Percentiles rank a stretch among this genome's conserved stretches.
Evolutionary conservation across 2,113 vertebrate species (phyloP).

Genomic region (Nannobrachium achirus): DNA sequence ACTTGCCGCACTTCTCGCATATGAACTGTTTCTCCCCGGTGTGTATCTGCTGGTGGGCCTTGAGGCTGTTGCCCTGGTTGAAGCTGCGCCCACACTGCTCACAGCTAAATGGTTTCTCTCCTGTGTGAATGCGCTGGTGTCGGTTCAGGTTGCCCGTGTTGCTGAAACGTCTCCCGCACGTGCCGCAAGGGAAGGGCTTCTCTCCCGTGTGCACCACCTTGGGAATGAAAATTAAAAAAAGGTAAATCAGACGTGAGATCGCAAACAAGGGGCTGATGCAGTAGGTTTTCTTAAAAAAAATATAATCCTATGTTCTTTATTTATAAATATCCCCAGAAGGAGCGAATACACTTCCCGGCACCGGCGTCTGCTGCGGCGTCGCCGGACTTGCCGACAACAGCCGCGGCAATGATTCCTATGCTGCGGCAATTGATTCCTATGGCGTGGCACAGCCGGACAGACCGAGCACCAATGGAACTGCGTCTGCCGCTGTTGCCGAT

Average conservation of each 20-base stretch:
- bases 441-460: too few species aligned
- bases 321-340: too few species aligned
- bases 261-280: not conserved
- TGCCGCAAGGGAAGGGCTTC: slow-evolving; percentile 72
- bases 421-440: too few species aligned
- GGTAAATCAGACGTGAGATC: not conserved
- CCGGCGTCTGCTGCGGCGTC: too few species aligned
- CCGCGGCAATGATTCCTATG: too few species aligned
- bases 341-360: too few species aligned
- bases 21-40: slow-evolving; percentile 80
- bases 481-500: too few species aligned
- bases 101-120: slow-evolving; percentile 79
- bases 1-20: slow-evolving; percentile 81
- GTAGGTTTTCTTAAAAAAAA: too few species aligned
- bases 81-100: slow-evolving; percentile 72
- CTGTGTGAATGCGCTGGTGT: slow-evolving; percentile 81
- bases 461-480: too few species aligned
- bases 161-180: slow-evolving; percentile 84
- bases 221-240: not conserved
- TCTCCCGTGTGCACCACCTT: slow-evolving; percentile 76
- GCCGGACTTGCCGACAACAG: too few species aligned
- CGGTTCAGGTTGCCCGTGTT: slow-evolving; percentile 82
- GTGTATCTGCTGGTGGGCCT: slow-evolving; percentile 79
- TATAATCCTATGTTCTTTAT: too few species aligned
- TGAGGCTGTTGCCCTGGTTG: slow-evolving; percentile 80